Percentiles rank a stretch among this genome's conserved stretches.
Conservation (phyloP, 2,888 invertebrate species). For the Cecidostiba fungosa region DNA sequence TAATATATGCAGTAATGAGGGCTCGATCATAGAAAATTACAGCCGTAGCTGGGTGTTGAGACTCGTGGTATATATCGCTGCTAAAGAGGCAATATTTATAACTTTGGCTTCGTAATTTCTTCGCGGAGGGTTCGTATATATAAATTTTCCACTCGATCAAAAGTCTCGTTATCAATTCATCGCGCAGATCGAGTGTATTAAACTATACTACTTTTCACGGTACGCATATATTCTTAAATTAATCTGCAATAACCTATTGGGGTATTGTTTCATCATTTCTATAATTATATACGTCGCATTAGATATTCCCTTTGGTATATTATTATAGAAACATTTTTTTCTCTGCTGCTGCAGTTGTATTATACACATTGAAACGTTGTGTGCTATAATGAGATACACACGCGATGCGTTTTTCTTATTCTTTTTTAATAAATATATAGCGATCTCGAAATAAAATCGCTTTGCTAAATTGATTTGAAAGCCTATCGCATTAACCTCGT, state of each 20-base stretch:
- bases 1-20: constrained; percentile 59
- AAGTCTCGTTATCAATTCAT: constrained; percentile 49
- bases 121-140: neutral
- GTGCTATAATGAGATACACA: no score
- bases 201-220: neutral
- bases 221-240: constrained; percentile 11
- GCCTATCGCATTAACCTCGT: neutral
- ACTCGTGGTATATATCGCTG: constrained; percentile 11
- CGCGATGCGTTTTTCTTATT: no score
- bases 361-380: no score
- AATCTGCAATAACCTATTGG: neutral
- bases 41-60: neutral
- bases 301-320: no score
- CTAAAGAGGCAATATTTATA: constrained; percentile 32
- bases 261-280: neutral
- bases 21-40: constrained; percentile 59
- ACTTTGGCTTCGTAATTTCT: constrained; percentile 34
- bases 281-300: neutral
- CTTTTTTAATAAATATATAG: no score
- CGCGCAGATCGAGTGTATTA: neutral
- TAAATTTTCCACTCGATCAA: constrained; percentile 49
- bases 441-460: neutral
- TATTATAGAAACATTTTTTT: no score
- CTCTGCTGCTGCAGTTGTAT: no score
- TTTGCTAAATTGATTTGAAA: neutral